A percentile compares a stretch with the other conserved stretches of the same genome.
These are phyloP conservation scores for Coregonus suidteri DNA, from an alignment of 2,797 vertebrate genomes.

Conservation along the genomic window DNA sequence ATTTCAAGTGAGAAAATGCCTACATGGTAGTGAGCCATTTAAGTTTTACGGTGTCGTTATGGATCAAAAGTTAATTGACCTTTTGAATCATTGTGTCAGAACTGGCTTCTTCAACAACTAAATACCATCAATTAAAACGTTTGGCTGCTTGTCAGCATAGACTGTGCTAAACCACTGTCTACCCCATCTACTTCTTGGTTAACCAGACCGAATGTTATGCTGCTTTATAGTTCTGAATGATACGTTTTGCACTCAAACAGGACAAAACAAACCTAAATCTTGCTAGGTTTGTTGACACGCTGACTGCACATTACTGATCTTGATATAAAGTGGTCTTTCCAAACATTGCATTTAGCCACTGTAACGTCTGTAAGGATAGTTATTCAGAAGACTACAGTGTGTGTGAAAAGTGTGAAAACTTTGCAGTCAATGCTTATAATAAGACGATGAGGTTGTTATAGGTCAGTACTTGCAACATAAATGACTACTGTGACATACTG, in stretches of 20 bases:
- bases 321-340: neutral
- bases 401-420: neutral
- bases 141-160: neutral
- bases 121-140: constrained; percentile 3
- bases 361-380: neutral
- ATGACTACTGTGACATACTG: too few relatives aligned
- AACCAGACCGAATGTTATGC: constrained; percentile 12
- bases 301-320: neutral
- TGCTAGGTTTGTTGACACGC: neutral
- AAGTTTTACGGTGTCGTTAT: neutral
- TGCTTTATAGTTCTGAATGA: constrained; percentile 11
- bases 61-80: neutral
- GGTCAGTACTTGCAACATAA: neutral
- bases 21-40: neutral
- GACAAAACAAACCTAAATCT: constrained; percentile 3
- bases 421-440: neutral
- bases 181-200: neutral
- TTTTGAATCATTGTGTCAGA: constrained; percentile 12
- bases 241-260: neutral
- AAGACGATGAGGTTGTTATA: neutral
- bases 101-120: neutral
- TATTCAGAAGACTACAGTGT: neutral
- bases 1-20: constrained; percentile 25
- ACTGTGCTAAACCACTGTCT: neutral
- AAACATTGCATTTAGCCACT: neutral